Evolutionary conservation across 2,888 invertebrate genomes (phyloP).

Genomic region (Xanthia togata): DNA sequence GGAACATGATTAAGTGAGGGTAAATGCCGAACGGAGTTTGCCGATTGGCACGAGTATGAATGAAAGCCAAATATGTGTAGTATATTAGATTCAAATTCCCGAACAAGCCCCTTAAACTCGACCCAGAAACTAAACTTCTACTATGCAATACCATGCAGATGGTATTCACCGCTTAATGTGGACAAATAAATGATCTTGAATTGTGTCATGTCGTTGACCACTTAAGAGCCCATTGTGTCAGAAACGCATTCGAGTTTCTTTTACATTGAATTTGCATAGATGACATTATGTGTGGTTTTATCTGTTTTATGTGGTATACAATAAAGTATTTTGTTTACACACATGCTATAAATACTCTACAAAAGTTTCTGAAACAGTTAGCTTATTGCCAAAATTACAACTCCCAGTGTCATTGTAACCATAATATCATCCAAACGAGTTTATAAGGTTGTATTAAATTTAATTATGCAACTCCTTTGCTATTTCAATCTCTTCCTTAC

Average conservation of each 20-base stretch:
- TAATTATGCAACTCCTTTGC: no score
- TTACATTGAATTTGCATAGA: neutral
- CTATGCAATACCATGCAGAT: neutral
- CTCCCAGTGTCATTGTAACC: no score
- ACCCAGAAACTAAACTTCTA: neutral
- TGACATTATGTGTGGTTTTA: neutral
- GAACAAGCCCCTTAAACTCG: neutral
- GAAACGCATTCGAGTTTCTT: neutral
- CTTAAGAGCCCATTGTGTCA: no score
- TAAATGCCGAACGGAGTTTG: neutral
- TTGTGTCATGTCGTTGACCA: neutral
- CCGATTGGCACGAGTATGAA: no score
- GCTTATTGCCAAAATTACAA: no score
- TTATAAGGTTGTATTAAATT: no score
- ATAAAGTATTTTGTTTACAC: no score
- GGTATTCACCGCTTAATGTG: neutral
- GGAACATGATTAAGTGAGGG: neutral
- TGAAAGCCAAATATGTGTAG: neutral
- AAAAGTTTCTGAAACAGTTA: no score
- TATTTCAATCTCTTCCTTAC: no score
- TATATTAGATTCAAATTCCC: neutral
- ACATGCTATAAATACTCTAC: no score
- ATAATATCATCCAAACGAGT: no score
- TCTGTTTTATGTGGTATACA: neutral
- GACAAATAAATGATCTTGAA: neutral